phyloP scores from a whole-genome alignment of 2,888 invertebrate species.

The Biston stratarius region DNA sequence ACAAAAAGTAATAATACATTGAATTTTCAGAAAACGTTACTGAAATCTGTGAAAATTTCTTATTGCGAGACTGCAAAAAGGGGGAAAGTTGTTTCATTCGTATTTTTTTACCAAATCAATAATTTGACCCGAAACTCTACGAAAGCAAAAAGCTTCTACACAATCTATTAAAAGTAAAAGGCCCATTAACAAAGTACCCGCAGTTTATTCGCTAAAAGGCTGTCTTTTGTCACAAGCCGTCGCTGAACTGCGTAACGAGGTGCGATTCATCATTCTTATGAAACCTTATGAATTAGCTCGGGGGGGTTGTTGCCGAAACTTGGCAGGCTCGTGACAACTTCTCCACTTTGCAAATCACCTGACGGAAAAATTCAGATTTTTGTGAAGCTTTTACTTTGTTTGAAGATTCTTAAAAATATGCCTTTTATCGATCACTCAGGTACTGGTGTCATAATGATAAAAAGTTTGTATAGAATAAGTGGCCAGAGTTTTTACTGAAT shows the following conservation, averaged over 20 bases:
- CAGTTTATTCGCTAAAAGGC: slow-evolving; percentile 24
- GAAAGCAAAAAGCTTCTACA: slow-evolving; percentile 15
- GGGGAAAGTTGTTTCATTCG: not conserved
- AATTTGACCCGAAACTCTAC: not conserved
- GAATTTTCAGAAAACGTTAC: too few species aligned
- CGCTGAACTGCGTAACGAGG: slow-evolving; percentile 6
- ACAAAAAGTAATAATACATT: too few species aligned
- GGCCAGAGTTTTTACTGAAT: too few species aligned
- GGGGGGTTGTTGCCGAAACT: slow-evolving; percentile 12
- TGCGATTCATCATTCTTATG: slow-evolving; percentile 29
- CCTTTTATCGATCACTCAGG: not conserved
- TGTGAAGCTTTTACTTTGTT: not conserved
- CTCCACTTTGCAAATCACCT: slow-evolving; percentile 23
- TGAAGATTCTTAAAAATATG: not conserved
- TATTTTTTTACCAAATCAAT: slow-evolving; percentile 4
- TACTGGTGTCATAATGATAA: not conserved
- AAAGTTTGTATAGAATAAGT: not conserved
- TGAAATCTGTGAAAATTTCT: too few species aligned
- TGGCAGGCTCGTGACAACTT: slow-evolving; percentile 19
- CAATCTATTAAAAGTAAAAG: slow-evolving; percentile 20
- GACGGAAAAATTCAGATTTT: slow-evolving; percentile 1
- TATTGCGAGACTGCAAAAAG: too few species aligned
- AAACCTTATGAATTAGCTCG: slow-evolving; percentile 13
- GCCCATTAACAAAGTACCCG: slow-evolving; percentile 21
- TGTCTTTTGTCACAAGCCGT: slow-evolving; percentile 20